phyloP scores from a whole-genome alignment of 2,797 vertebrate species.

The Pipistrellus pygmaeus region DNA sequence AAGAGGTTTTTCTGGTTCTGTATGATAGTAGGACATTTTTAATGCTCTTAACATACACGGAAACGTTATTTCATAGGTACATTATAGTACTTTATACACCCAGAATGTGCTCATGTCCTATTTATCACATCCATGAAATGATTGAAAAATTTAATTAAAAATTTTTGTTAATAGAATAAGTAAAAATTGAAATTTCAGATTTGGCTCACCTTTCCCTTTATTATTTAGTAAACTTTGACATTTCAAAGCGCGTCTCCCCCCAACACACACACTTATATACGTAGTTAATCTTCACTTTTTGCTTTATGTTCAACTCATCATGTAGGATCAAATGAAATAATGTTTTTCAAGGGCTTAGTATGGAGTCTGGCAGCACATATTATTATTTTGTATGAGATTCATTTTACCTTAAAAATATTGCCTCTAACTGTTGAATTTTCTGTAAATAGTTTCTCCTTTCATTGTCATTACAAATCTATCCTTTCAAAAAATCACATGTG shows the following conservation, averaged over 20 bases:
- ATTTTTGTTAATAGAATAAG: not conserved
- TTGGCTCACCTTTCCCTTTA: not conserved
- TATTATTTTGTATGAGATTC: not conserved
- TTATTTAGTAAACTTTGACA: not conserved
- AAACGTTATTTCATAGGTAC: not conserved
- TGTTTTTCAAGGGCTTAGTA: not conserved
- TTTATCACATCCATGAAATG: not conserved
- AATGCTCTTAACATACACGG: not conserved
- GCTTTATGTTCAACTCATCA: not conserved
- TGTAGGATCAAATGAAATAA: not conserved
- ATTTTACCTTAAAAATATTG: not conserved
- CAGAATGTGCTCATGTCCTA: not conserved
- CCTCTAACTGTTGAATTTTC: not conserved
- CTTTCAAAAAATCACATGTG: not conserved
- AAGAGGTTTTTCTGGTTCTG: not conserved
- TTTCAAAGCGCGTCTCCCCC: not conserved
- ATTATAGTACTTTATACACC: not conserved
- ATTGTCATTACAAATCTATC: not conserved
- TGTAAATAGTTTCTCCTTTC: not conserved
- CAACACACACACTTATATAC: not conserved
- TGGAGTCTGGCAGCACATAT: not conserved
- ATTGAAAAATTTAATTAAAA: not conserved
- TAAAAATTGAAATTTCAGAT: constrained; percentile 1
- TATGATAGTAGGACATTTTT: not conserved
- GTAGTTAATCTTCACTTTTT: not conserved